Base-by-base conservation (phyloP, 2,797 vertebrate genomes). In the Apogon hyalosoma region DNA sequence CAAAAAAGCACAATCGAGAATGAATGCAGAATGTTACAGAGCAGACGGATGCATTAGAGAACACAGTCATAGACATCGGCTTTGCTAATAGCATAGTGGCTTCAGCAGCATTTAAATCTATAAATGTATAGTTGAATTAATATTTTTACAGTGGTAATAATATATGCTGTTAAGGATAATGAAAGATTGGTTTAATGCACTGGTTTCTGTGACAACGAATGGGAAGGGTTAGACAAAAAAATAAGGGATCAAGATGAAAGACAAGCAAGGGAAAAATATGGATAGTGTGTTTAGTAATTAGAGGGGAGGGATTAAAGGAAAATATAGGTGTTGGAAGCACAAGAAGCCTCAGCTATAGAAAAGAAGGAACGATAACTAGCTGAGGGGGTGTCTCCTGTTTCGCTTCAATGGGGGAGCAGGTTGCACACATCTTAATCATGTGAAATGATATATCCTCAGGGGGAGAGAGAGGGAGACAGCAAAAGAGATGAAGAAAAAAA, bases 341-440 rank as follows among this genome's bases (percentile, higher is more conserved):
- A 38, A 41, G 24, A 52, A 57, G 1, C 14, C 12, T 65, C 31
- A 15, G 47, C 49, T 41, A 42, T 18, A 21, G 43, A 62, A 13
- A 72, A 61, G 21, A 41, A 56, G 16, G 19, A 18, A 42, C 42
- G 51, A 69, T 84, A 78, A 75, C 69, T 58, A 72, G 57, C 14
- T 57, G 18, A 11, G 21, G 52, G 58, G 67, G 63, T 45, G 51
- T 77, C 67, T 84, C 61, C 39, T 47, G 79, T 79, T 81, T 86
- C 56, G 47, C 68, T 65, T 64, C 68, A 48, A 67, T 76, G 65
- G 73, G 73, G 46, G 75, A 69, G 72, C 68, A 49, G 69, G 50
- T 68, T 82, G 72, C 75, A 77, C 67, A 84, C 65, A 66, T 89
- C 82, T 89, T 82, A 84, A 87, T 87, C 78, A 69, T 66, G 52